Conservation (phyloP, 2,888 invertebrate genomes). For the Blomia tropicalis region DNA sequence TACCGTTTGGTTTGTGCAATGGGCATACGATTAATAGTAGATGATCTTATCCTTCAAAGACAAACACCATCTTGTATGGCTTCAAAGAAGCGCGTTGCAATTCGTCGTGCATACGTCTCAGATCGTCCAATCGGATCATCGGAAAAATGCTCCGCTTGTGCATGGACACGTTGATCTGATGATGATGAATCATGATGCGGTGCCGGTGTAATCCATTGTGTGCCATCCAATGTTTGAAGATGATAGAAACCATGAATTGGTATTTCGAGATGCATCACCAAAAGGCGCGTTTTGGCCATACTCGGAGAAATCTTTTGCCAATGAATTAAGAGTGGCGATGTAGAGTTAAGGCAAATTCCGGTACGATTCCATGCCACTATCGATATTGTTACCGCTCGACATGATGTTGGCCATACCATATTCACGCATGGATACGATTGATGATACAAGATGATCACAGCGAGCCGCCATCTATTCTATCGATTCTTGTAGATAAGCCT, state of each 20-base stretch:
- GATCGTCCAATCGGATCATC: conserved; percentile 54
- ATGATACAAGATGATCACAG: conserved; percentile 18
- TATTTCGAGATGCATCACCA: conserved; percentile 79
- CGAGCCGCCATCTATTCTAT: conserved; percentile 44
- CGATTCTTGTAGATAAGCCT: conserved; percentile 79
- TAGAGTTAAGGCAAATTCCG: conserved; percentile 16
- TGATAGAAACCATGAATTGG: conserved; percentile 91
- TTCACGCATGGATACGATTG: conserved; percentile 18
- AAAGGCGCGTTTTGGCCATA: conserved; percentile 71
- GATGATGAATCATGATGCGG: conserved; percentile 45
- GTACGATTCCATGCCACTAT: neutral
- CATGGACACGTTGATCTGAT: neutral
- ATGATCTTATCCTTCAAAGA: conserved; percentile 75
- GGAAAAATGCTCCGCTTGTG: neutral
- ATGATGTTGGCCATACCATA: no score
- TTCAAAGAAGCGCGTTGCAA: conserved; percentile 56
- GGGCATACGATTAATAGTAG: conserved; percentile 61
- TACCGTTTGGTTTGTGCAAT: conserved; percentile 60
- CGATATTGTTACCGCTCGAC: no score
- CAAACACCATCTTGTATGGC: conserved; percentile 64
- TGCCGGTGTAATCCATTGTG: conserved; percentile 34
- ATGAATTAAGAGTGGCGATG: conserved; percentile 32
- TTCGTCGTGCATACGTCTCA: conserved; percentile 55
- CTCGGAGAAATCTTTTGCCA: conserved; percentile 67
- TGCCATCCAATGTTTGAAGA: conserved; percentile 41